Conservation (phyloP, 64 coral and sea anemone genomes). For the Catalaphyllia jardinei region DNA sequence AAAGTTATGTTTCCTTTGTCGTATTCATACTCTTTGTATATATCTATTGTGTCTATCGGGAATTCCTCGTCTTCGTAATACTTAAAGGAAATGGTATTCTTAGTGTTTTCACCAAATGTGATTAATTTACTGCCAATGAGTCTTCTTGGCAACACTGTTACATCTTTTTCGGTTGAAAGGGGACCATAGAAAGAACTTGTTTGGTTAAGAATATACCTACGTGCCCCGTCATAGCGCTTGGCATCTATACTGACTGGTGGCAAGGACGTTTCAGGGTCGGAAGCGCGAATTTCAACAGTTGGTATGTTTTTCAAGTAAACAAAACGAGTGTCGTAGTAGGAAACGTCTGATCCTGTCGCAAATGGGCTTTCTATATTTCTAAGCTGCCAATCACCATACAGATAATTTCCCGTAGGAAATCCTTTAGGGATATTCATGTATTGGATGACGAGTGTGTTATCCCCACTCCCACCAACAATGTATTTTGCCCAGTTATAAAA, state of each 20-base stretch:
- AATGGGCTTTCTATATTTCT: background rate
- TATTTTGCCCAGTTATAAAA: no score
- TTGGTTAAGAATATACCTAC: background rate
- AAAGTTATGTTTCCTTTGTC: no score
- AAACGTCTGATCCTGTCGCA: background rate
- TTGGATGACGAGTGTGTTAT: no score
- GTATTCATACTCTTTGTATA: no score
- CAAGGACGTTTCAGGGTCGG: background rate
- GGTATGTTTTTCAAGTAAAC: slow-evolving; percentile 21
- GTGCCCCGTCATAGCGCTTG: background rate
- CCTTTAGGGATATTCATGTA: no score
- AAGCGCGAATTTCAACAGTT: background rate
- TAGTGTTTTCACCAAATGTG: no score
- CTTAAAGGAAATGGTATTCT: no score
- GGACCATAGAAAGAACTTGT: background rate
- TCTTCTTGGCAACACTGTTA: background rate
- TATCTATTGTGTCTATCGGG: no score
- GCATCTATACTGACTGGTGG: background rate
- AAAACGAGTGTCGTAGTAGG: background rate
- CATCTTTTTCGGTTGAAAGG: background rate
- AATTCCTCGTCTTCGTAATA: no score
- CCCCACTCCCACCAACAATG: no score
- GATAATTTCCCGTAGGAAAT: background rate
- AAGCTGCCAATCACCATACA: background rate
- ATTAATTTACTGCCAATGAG: background rate